phyloP scores from a whole-genome alignment of 2,797 vertebrate genomes.

The Alosa sapidissima region DNA sequence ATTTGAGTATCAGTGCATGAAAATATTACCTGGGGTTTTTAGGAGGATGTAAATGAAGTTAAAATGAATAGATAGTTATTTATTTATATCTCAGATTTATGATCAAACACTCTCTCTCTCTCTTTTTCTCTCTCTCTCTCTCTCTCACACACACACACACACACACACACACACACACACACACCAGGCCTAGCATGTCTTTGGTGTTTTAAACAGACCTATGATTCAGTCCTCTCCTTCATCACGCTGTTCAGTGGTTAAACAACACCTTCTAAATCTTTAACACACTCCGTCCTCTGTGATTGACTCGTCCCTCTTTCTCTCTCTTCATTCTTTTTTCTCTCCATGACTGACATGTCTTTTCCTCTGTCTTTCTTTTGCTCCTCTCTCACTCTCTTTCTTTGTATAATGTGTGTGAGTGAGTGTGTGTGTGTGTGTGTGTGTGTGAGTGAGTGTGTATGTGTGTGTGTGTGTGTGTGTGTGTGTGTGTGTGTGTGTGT shows the following conservation, averaged over 20 bases:
- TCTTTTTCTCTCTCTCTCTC: too few relatives aligned
- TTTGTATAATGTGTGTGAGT: not conserved
- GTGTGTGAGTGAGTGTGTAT: not conserved
- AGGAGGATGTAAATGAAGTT: not conserved
- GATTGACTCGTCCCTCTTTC: too few relatives aligned
- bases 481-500: too few relatives aligned
- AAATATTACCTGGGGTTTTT: not conserved
- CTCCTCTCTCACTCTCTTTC: not conserved
- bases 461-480: too few relatives aligned
- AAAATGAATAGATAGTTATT: too few relatives aligned
- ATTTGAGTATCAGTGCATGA: not conserved
- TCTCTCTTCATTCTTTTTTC: not conserved
- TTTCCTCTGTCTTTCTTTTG: not conserved
- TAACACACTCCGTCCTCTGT: too few relatives aligned
- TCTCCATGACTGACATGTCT: not conserved
- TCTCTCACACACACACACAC: not conserved
- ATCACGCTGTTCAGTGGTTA: not conserved
- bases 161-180: not conserved
- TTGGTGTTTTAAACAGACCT: not conserved
- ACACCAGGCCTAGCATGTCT: not conserved
- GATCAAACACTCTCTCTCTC: too few relatives aligned
- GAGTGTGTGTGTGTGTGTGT: too few relatives aligned
- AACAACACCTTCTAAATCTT: not conserved
- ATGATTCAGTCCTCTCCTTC: not conserved
- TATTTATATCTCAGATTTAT: not conserved